Conservation (phyloP, 2,797 vertebrate species). For the Rhinella marina region DNA sequence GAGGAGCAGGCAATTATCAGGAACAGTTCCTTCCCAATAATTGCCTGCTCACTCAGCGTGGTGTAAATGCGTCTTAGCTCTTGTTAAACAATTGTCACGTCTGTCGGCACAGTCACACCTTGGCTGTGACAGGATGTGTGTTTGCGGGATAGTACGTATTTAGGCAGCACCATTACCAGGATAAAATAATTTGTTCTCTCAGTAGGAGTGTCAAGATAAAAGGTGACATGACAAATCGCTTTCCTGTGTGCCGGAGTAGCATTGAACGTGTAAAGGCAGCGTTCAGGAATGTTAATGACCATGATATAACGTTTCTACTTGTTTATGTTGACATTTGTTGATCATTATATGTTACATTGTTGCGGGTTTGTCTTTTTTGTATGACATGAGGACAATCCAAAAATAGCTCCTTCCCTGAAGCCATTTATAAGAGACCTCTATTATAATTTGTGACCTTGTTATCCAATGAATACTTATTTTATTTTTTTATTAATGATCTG, state of each 20-base stretch:
- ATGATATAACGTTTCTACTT: slow-evolving; percentile 34
- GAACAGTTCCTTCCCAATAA: too few species aligned
- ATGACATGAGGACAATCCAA: background rate
- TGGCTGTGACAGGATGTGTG: background rate
- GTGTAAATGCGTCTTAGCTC: too few species aligned
- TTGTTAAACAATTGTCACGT: too few species aligned
- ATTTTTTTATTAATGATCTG: background rate
- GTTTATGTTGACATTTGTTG: slow-evolving; percentile 40
- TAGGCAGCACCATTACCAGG: background rate
- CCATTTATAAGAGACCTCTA: background rate
- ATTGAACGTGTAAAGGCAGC: slow-evolving; percentile 35
- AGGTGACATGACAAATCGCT: slow-evolving; percentile 53
- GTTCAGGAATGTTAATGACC: slow-evolving; percentile 45
- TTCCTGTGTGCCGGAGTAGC: background rate
- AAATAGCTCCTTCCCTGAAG: background rate
- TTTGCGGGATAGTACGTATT: background rate
- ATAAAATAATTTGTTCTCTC: slow-evolving; percentile 46
- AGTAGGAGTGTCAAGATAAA: slow-evolving; percentile 44
- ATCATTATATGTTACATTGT: background rate
- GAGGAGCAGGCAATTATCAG: too few species aligned
- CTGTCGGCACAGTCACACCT: background rate
- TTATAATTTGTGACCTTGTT: background rate
- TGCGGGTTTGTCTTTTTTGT: background rate
- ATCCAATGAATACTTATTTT: background rate
- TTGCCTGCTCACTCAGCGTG: too few species aligned